A percentile compares a stretch with the other conserved stretches of the same genome.
Conservation (phyloP, 2,888 invertebrate species). For the Heliconius erato region DNA sequence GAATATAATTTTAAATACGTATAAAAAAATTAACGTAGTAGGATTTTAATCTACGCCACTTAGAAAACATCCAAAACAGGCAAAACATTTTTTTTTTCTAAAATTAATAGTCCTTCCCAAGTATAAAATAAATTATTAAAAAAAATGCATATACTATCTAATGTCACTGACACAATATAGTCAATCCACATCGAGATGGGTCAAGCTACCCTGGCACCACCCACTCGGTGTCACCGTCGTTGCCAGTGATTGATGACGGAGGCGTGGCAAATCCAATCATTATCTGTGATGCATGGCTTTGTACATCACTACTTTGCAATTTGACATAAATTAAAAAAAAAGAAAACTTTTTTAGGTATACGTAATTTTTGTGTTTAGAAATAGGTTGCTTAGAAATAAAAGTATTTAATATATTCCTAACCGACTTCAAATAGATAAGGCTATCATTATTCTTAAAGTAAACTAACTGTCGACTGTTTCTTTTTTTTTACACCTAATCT, state of each 20-base stretch:
- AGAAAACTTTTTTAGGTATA: not conserved
- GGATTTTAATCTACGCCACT: too few relatives aligned
- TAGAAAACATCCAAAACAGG: too few relatives aligned
- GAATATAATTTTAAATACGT: too few relatives aligned
- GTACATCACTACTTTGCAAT: slow-evolving; percentile 74
- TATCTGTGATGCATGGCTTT: slow-evolving; percentile 84
- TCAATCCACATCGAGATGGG: slow-evolving; percentile 57
- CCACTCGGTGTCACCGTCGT: slow-evolving; percentile 72
- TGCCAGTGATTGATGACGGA: slow-evolving; percentile 83
- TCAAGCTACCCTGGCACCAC: slow-evolving; percentile 60
- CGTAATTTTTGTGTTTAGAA: not conserved
- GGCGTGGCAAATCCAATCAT: slow-evolving; percentile 86
- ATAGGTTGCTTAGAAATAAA: not conserved
- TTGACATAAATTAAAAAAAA: slow-evolving; percentile 35
- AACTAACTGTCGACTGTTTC: too few relatives aligned
- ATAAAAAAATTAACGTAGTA: too few relatives aligned
- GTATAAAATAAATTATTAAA: too few relatives aligned
- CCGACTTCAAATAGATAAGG: too few relatives aligned
- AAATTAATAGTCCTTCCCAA: too few relatives aligned
- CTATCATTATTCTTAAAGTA: too few relatives aligned
- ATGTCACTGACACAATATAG: slow-evolving; percentile 19
- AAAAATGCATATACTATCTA: not conserved
- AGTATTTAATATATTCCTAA: not conserved
- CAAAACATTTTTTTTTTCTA: too few relatives aligned
- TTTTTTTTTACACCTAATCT: too few relatives aligned